Conservation (phyloP, 2,113 vertebrate genomes). For the Neodon shergylaensis region DNA sequence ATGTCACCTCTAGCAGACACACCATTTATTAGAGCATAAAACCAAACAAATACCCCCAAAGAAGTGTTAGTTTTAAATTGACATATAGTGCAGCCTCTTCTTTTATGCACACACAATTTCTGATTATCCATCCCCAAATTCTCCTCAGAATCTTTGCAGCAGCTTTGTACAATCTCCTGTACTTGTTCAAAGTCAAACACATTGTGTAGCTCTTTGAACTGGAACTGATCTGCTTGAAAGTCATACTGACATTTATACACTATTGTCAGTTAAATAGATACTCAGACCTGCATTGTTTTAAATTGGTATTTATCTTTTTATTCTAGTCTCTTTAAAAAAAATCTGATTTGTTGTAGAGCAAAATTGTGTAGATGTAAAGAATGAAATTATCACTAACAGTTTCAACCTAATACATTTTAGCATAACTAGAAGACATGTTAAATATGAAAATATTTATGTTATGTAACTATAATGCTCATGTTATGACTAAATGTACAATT, state of each 20-base stretch:
- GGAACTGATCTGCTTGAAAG: conserved; percentile 53
- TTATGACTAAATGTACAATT: neutral
- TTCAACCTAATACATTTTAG: neutral
- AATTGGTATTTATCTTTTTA: neutral
- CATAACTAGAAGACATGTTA: neutral
- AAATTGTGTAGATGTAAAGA: neutral
- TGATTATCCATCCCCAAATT: neutral
- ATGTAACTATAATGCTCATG: neutral
- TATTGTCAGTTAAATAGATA: neutral
- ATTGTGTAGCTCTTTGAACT: conserved; percentile 34
- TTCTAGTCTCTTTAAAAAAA: neutral
- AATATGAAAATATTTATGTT: neutral
- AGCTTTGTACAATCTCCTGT: neutral
- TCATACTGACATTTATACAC: neutral
- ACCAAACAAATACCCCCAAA: conserved; percentile 53
- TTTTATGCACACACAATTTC: neutral
- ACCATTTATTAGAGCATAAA: conserved; percentile 77
- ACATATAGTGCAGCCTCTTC: conserved; percentile 2
- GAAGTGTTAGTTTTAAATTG: conserved; percentile 71
- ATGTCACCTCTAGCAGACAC: conserved; percentile 72
- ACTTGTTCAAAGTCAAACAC: conserved; percentile 56
- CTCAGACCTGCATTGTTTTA: conserved; percentile 34
- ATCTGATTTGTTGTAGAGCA: neutral
- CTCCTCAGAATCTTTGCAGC: neutral
- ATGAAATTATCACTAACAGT: neutral